Evolutionary conservation across 1,140 invertebrate species (phyloP).

Genomic region (Thereuonema tuberculata): DNA sequence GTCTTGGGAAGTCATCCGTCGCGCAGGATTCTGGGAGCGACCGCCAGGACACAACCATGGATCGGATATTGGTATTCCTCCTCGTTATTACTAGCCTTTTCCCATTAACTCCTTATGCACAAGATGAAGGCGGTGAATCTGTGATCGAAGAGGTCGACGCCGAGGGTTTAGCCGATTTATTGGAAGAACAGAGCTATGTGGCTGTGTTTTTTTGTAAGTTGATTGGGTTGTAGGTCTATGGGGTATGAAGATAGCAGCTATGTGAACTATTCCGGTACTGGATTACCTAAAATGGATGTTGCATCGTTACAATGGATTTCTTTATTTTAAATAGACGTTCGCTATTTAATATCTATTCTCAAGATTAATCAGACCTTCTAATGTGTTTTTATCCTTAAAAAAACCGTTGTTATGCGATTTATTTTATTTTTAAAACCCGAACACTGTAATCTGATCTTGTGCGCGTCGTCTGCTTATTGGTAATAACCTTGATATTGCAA

Average conservation of each 20-base stretch:
- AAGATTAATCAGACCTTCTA: no score
- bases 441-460: no score
- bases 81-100: slow-evolving; percentile 1
- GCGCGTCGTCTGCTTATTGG: no score
- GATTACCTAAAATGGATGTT: no score
- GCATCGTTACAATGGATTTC: no score
- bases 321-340: no score
- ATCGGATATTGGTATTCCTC: background rate
- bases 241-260: background rate
- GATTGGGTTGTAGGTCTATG: background rate
- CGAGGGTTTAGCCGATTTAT: slow-evolving; percentile 72
- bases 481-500: no score
- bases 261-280: no score
- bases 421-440: no score
- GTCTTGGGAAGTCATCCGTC: background rate
- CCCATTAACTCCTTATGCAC: background rate
- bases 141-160: slow-evolving; percentile 82
- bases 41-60: slow-evolving; percentile 1
- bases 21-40: background rate
- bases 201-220: slow-evolving; percentile 94
- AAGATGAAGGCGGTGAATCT: slow-evolving; percentile 41
- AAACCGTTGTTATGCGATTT: no score
- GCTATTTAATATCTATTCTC: no score
- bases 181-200: slow-evolving; percentile 80
- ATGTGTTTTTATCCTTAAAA: no score